Evolutionary conservation across 2,797 vertebrate genomes (phyloP).

Genomic region (Manis pentadactyla): DNA sequence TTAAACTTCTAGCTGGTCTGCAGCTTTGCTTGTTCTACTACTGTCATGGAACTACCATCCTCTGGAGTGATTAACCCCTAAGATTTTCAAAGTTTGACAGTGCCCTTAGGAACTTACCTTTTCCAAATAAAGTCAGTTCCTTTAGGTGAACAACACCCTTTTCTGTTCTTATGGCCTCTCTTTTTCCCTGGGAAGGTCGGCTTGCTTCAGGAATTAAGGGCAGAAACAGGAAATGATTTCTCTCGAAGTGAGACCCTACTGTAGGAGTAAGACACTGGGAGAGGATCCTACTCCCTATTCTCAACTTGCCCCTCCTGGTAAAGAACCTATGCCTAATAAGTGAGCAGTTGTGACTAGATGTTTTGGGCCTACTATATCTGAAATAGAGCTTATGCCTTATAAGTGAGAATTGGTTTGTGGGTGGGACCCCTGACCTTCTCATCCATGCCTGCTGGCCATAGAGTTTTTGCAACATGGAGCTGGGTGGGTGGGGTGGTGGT

Average conservation of each 20-base stretch:
- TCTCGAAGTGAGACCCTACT: not conserved
- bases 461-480: not conserved
- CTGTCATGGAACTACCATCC: not conserved
- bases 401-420: not conserved
- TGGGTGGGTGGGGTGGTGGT: not conserved
- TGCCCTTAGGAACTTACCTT: not conserved
- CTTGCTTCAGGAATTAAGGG: not conserved
- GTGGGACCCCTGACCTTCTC: not conserved
- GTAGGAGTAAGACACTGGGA: not conserved
- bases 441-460: not conserved
- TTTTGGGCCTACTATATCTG: not conserved
- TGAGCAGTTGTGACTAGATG: not conserved
- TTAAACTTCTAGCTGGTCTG: not conserved
- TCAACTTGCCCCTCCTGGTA: not conserved
- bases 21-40: slow-evolving; percentile 13
- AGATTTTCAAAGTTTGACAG: not conserved
- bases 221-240: slow-evolving; percentile 31
- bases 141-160: not conserved
- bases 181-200: not conserved
- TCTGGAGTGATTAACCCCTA: not conserved
- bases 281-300: not conserved
- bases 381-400: not conserved
- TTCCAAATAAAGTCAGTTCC: not conserved
- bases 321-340: not conserved
- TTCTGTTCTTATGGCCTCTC: not conserved